Conservation (phyloP, 2,888 invertebrate species). For the Linnaemya vulpina region DNA sequence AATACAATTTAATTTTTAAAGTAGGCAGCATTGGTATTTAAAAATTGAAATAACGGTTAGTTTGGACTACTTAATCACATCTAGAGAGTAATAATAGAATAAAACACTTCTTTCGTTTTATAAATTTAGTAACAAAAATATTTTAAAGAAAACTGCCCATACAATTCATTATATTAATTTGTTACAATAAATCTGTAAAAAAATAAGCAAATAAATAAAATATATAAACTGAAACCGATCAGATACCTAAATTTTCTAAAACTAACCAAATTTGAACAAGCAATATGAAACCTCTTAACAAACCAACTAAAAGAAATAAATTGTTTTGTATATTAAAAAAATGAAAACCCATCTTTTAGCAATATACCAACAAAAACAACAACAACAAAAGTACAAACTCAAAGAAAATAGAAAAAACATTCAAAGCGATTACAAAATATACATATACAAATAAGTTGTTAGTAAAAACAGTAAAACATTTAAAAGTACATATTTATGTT, state of each 20-base stretch:
- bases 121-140: too few relatives aligned
- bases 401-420: conserved; percentile 71
- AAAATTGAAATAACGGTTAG: too few relatives aligned
- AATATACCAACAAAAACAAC: conserved; percentile 71
- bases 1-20: too few relatives aligned
- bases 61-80: too few relatives aligned
- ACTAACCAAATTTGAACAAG: conserved; percentile 47
- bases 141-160: not conserved
- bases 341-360: conserved; percentile 60
- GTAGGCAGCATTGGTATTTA: too few relatives aligned
- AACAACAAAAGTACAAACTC: conserved; percentile 71
- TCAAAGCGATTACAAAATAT: conserved; percentile 45
- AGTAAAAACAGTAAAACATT: conserved; percentile 28
- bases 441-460: conserved; percentile 36
- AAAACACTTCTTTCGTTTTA: too few relatives aligned
- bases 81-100: too few relatives aligned
- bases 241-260: conserved; percentile 44
- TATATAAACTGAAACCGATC: conserved; percentile 8
- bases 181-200: not conserved
- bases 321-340: conserved; percentile 34
- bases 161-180: not conserved
- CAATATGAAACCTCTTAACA: conserved; percentile 56
- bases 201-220: not conserved
- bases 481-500: conserved; percentile 19
- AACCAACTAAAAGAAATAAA: conserved; percentile 38